phyloP scores from a whole-genome alignment of 2,113 vertebrate genomes.

The Dicerorhinus sumatrensis region DNA sequence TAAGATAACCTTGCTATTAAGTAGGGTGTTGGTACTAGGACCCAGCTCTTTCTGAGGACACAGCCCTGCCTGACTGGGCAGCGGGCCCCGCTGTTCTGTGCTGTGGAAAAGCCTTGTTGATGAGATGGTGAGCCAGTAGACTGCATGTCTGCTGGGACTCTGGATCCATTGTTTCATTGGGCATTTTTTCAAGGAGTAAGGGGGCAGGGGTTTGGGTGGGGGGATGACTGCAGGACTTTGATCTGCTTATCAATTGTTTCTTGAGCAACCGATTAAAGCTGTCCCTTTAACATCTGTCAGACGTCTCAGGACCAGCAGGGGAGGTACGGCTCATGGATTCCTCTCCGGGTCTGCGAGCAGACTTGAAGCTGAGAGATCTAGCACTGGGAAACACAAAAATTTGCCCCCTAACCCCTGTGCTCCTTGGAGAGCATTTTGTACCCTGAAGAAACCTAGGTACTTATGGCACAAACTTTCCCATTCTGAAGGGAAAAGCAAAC shows the following conservation, averaged over 20 bases:
- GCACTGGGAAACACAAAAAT: neutral
- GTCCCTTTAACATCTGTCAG: neutral
- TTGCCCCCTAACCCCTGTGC: neutral
- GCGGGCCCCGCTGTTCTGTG: neutral
- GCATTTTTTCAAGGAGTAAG: neutral
- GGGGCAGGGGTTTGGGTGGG: too few species aligned
- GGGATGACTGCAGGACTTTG: neutral
- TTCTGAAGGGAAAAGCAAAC: slow-evolving; percentile 17
- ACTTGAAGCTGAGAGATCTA: neutral
- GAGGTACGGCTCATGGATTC: neutral
- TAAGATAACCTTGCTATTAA: neutral
- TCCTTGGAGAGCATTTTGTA: neutral
- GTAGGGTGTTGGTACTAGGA: neutral
- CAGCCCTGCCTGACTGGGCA: neutral
- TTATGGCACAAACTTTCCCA: neutral
- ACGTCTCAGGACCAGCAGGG: neutral
- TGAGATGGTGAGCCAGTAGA: neutral
- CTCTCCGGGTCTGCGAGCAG: neutral
- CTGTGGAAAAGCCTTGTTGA: neutral
- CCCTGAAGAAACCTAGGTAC: neutral
- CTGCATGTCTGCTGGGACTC: neutral
- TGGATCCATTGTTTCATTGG: neutral
- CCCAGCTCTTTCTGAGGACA: neutral
- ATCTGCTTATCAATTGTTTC: neutral
- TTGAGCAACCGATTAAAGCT: neutral